Evolutionary conservation across 2,797 vertebrate species (phyloP).

Genomic region (Cynopterus sphinx): DNA sequence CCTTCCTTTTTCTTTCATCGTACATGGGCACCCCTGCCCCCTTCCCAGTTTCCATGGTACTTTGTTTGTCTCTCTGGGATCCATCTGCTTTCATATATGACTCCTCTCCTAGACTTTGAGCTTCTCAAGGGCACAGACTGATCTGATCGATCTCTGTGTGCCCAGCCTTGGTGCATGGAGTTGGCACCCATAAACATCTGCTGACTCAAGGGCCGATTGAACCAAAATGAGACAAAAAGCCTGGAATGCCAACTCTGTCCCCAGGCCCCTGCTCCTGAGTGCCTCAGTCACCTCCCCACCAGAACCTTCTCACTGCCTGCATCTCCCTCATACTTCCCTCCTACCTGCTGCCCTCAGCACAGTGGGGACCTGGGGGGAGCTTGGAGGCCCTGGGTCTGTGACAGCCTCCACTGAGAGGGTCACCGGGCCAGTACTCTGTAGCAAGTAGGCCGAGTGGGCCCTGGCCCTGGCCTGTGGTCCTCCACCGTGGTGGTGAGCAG

Average conservation of each 20-base stretch:
- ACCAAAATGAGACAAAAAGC: not conserved
- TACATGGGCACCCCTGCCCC: not conserved
- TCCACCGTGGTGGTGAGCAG: constrained; percentile 72
- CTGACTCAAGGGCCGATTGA: not conserved
- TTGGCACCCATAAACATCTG: not conserved
- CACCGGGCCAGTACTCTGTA: not conserved
- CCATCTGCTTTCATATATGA: constrained; percentile 55
- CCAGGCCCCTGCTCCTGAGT: not conserved
- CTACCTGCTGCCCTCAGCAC: constrained; percentile 48
- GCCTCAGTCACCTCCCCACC: not conserved
- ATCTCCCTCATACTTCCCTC: not conserved
- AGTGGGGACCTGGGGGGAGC: not conserved
- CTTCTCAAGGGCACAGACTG: constrained; percentile 42
- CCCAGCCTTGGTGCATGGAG: not conserved
- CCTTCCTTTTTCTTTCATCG: constrained; percentile 17
- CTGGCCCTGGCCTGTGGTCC: constrained; percentile 69
- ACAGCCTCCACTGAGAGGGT: not conserved
- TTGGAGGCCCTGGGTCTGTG: not conserved
- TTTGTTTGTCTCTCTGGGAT: constrained; percentile 38
- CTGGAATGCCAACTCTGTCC: not conserved
- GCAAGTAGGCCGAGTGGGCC: not conserved
- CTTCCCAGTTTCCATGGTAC: constrained; percentile 65
- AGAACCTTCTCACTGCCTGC: not conserved
- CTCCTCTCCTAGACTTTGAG: constrained; percentile 52
- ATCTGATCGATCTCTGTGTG: not conserved